phyloP scores from a whole-genome alignment of 2,113 vertebrate species.

The Willisornis vidua region DNA sequence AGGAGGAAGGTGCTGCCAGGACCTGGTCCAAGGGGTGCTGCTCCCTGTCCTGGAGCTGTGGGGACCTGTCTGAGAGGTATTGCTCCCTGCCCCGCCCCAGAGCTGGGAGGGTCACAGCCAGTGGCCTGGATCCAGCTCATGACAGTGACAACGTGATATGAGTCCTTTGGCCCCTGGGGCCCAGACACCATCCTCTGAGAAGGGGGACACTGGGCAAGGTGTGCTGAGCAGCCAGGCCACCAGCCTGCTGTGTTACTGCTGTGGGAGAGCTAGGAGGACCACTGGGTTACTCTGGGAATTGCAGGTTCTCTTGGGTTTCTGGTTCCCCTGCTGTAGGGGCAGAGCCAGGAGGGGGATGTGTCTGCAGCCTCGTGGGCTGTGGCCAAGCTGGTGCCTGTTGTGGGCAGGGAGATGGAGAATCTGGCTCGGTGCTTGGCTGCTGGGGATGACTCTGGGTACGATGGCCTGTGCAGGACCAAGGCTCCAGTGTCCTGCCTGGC shows the following conservation, averaged over 20 bases:
- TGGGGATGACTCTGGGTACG: fast-evolving
- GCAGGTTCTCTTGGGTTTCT: not conserved
- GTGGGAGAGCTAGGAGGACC: not conserved
- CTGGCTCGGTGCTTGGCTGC: fast-evolving
- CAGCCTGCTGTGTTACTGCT: not conserved
- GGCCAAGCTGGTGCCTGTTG: fast-evolving
- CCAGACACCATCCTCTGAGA: not conserved
- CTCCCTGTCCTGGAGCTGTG: not conserved
- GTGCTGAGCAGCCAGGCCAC: too few relatives aligned
- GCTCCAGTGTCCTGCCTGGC: not conserved
- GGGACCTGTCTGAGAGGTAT: not conserved
- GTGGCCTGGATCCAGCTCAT: not conserved
- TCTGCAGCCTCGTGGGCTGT: not conserved
- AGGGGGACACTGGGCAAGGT: not conserved
- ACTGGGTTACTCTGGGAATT: not conserved
- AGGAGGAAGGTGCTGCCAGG: not conserved
- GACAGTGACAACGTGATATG: not conserved
- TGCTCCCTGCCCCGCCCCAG: not conserved
- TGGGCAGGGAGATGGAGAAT: fast-evolving
- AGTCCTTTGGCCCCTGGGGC: too few relatives aligned
- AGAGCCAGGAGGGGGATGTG: not conserved
- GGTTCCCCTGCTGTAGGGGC: not conserved
- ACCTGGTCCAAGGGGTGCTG: not conserved
- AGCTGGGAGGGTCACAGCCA: not conserved
- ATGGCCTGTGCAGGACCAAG: fast-evolving